Conservation (phyloP, 2,888 invertebrate species). For the Pachycephus smyrnensis region DNA sequence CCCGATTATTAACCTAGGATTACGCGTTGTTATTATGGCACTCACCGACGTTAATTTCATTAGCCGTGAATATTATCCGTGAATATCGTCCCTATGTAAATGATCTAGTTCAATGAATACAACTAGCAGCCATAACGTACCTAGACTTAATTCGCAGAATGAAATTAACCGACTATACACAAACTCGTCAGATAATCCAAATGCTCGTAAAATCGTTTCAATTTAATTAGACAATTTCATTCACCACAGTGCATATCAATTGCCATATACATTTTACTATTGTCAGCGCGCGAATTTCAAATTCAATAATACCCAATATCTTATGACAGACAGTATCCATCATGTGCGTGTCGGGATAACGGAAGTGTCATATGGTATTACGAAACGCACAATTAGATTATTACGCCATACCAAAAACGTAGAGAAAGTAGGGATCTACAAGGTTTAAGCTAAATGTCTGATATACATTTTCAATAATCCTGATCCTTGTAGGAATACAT, state of each 20-base stretch:
- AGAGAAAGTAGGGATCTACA: too few relatives aligned
- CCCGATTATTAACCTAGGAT: constrained; percentile 16
- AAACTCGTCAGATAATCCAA: background rate
- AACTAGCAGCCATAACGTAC: background rate
- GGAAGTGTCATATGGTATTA: background rate
- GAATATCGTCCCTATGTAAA: background rate
- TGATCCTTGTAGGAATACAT: background rate
- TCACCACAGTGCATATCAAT: background rate
- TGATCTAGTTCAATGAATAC: background rate
- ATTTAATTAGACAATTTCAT: background rate
- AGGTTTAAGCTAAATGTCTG: background rate
- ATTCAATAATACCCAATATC: background rate
- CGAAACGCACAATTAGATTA: background rate
- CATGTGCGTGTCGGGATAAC: background rate
- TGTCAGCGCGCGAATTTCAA: background rate
- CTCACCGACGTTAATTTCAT: constrained; percentile 34
- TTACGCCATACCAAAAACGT: background rate
- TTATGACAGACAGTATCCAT: background rate
- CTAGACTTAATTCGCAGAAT: background rate
- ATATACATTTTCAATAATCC: background rate
- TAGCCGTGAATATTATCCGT: constrained; percentile 13
- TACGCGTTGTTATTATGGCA: constrained; percentile 33
- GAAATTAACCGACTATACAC: background rate
- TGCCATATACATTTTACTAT: background rate
- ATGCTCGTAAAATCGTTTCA: background rate